phyloP scores from a whole-genome alignment of 2,888 invertebrate genomes.

The Physocephala rufipes region DNA sequence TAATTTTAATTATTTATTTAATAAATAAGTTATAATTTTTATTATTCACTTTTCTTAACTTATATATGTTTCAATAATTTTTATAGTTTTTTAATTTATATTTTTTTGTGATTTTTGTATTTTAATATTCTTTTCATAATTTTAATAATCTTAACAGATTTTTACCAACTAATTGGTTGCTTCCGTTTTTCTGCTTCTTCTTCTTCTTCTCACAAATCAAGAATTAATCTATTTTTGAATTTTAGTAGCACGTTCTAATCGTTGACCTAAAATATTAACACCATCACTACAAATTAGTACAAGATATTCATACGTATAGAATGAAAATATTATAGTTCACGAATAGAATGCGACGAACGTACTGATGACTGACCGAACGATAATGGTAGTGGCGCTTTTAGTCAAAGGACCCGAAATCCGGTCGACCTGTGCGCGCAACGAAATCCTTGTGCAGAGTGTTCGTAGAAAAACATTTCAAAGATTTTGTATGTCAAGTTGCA shows the following conservation, averaged over 20 bases:
- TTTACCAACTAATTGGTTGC: no score
- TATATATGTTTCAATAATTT: no score
- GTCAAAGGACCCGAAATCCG: conserved; percentile 35
- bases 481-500: conserved; percentile 31
- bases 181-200: neutral
- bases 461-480: conserved; percentile 34
- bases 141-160: no score
- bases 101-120: no score
- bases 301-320: neutral
- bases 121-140: no score
- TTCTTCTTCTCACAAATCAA: no score
- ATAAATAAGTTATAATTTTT: neutral
- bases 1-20: neutral
- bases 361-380: neutral
- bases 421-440: conserved; percentile 41
- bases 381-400: conserved; percentile 27
- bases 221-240: no score
- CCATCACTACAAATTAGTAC: neutral
- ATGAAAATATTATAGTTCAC: conserved; percentile 1
- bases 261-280: no score
- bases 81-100: no score
- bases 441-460: conserved; percentile 31
- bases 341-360: conserved; percentile 33
- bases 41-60: neutral
- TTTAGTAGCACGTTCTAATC: no score